Conservation (phyloP, 2,888 invertebrate genomes). For the Agonum fuliginosum region DNA sequence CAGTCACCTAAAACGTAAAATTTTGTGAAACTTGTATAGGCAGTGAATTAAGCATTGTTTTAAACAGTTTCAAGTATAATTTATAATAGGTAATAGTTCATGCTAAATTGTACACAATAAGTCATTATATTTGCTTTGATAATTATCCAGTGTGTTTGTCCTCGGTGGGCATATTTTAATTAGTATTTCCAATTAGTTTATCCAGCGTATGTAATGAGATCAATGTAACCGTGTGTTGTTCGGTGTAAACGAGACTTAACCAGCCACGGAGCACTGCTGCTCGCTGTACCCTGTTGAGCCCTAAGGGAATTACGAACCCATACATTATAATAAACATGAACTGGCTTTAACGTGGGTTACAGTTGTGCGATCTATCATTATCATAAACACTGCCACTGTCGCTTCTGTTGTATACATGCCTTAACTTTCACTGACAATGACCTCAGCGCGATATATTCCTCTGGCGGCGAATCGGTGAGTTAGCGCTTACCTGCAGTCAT, state of each 20-base stretch:
- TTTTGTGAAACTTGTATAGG: too few relatives aligned
- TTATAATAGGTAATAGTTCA: too few relatives aligned
- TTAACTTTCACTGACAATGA: conserved; percentile 54
- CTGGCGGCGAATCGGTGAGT: background rate
- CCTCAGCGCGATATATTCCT: background rate
- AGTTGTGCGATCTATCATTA: conserved; percentile 56
- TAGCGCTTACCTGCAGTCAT: conserved; percentile 5
- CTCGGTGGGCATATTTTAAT: conserved; percentile 11
- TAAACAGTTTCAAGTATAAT: too few relatives aligned
- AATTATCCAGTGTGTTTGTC: too few relatives aligned
- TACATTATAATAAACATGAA: conserved; percentile 55
- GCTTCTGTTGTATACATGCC: conserved; percentile 51
- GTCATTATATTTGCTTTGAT: background rate
- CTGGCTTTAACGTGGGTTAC: conserved; percentile 50
- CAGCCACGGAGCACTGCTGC: background rate
- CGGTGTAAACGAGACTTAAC: conserved; percentile 31
- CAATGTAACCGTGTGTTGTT: background rate
- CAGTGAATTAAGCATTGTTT: too few relatives aligned
- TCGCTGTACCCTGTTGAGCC: conserved; percentile 43
- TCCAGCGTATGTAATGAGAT: conserved; percentile 20
- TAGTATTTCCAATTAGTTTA: conserved; percentile 9
- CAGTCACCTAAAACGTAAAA: too few relatives aligned
- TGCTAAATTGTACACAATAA: too few relatives aligned
- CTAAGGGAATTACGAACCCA: conserved; percentile 53
- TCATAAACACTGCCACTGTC: conserved; percentile 57